These are phyloP conservation scores for Aldrovandia affinis DNA, from an alignment of 2,797 vertebrate genomes.

Conservation along the genomic window DNA sequence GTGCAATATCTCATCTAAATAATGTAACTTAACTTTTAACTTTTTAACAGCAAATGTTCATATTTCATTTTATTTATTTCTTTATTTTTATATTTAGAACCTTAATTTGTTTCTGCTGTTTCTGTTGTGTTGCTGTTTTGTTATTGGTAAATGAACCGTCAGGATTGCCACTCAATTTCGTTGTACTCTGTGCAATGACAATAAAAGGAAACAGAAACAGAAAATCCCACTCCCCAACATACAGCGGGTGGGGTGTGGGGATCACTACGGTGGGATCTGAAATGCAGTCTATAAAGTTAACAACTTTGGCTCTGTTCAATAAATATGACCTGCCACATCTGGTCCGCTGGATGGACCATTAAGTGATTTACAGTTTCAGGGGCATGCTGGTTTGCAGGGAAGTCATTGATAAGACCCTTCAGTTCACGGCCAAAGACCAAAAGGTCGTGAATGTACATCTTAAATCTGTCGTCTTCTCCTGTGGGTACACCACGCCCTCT, in stretches of 20 bases:
- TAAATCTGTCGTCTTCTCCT: neutral
- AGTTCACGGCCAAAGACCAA: neutral
- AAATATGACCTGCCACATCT: conserved; percentile 1
- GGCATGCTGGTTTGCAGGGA: neutral
- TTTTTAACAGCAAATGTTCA: too few relatives aligned
- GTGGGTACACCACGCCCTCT: neutral
- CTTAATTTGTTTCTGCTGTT: too few relatives aligned
- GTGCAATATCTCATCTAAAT: too few relatives aligned
- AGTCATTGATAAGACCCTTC: neutral
- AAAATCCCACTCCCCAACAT: neutral
- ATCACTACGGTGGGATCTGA: neutral
- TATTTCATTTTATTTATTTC: too few relatives aligned
- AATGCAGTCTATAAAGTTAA: neutral
- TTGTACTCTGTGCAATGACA: too few relatives aligned
- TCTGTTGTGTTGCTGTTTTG: too few relatives aligned
- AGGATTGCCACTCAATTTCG: too few relatives aligned
- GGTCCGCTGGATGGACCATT: neutral
- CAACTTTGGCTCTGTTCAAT: neutral
- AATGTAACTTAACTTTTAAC: too few relatives aligned
- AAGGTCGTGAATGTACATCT: neutral
- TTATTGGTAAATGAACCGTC: too few relatives aligned
- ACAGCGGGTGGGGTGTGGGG: neutral
- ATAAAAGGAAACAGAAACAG: too few relatives aligned
- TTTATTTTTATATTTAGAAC: too few relatives aligned
- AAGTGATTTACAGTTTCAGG: neutral